Base-by-base conservation (phyloP, 30 jellyfish, hydroid and myxozoan species). In the Aurelia sp. region DNA sequence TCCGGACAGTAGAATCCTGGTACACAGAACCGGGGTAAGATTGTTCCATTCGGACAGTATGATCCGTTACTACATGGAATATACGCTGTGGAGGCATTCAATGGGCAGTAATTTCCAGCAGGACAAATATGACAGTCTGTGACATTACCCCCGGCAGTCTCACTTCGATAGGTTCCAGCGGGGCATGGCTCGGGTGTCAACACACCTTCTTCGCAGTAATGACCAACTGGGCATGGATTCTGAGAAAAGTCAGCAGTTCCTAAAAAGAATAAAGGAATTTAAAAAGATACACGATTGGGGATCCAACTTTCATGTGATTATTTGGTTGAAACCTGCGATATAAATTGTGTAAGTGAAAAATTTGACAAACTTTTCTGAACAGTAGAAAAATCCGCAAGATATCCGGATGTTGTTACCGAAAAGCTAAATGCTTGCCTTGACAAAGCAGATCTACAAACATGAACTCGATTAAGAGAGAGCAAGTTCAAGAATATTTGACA, bases 1-100 rank as follows among this genome's bases (percentile, higher is more conserved):
- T 81, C 97, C 2, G 98, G 98, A 55, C 98, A 93, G 63, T 93
- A 93, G 76, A 75, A 93, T n/a, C 98, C 98, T 58, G 97, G 91
- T 22, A 55, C 78, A 55, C 98, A 93, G 35, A 65, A 55, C 52
- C 78, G 40, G 18, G 98, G 98, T 40, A 22, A 81, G 24, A 90
- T 87, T 4, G 97, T 88, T 50, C 97, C 97, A 38, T 93, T 88
- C 3, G 96, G 97, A 65, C 98, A 93, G 72, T 15, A 88, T 13
- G 97, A 81, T 67, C 98, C 98, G 64, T 93, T 93, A 22, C 78
- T 17, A 57, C 98, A 93, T 41, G 92, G 98, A 18, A 51, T 67
- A 17, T 63, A 77, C 47, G 88, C 72, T 24, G 89, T 82, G 31
- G 98, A 93, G 33, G 89, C 96, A 53, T 83, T 88, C 15, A 21